Conservation (phyloP, 2,888 invertebrate genomes). For the Pheosia tremula region DNA sequence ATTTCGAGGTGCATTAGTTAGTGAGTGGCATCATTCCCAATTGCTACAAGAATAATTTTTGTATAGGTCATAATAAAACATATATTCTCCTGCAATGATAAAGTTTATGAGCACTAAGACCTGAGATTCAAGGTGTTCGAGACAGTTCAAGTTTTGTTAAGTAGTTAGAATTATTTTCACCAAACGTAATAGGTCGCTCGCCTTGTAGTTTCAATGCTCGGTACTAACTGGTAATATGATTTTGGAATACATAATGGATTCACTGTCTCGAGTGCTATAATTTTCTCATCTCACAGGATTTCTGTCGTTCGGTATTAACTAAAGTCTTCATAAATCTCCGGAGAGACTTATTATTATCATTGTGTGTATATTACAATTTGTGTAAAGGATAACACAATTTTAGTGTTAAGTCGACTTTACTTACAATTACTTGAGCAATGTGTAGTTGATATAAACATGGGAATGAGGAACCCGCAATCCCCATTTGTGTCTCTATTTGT, state of each 20-base stretch:
- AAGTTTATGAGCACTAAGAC: background rate
- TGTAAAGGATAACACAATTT: background rate
- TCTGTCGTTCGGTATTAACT: background rate
- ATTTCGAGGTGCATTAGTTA: constrained; percentile 12
- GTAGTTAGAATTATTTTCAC: background rate
- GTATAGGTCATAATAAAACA: background rate
- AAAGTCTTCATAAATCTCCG: too few species aligned
- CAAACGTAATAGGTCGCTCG: background rate
- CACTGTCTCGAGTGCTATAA: background rate
- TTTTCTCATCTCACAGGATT: background rate
- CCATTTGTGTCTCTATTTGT: constrained; percentile 43
- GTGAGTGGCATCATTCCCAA: constrained; percentile 13
- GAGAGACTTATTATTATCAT: too few species aligned
- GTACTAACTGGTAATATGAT: background rate
- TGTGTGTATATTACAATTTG: too few species aligned
- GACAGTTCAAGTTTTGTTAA: background rate
- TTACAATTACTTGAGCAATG: constrained; percentile 23
- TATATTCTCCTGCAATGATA: background rate
- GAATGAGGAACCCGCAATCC: constrained; percentile 37
- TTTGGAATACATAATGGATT: background rate
- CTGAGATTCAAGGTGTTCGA: background rate
- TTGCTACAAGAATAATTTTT: background rate
- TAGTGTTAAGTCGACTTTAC: background rate
- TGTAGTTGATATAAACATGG: constrained; percentile 22
- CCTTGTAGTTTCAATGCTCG: background rate